Conservation (phyloP, 2,113 vertebrate genomes). For the Numenius arquata region DNA sequence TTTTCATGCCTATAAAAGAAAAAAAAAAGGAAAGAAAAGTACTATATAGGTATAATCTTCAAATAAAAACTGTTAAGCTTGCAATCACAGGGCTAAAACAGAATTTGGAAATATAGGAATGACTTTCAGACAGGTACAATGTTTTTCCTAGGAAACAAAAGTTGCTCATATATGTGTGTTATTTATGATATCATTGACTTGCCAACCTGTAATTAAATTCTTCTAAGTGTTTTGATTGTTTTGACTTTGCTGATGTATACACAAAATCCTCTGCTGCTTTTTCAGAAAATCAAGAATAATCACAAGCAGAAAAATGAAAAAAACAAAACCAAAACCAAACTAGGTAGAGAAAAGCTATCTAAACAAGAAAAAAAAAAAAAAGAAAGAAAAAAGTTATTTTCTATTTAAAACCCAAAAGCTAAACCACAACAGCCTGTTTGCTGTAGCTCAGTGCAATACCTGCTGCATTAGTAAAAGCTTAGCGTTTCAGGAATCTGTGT, state of each 20-base stretch:
- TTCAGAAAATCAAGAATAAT: background rate
- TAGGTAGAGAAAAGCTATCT: background rate
- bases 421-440: background rate
- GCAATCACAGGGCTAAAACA: background rate
- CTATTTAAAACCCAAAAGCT: background rate
- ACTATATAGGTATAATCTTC: background rate
- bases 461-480: background rate
- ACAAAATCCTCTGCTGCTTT: background rate
- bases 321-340: background rate
- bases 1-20: background rate
- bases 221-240: background rate
- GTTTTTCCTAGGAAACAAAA: background rate
- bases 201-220: constrained; percentile 1
- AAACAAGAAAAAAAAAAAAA: background rate
- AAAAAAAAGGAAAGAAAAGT: background rate
- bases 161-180: background rate
- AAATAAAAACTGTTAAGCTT: background rate
- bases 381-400: background rate
- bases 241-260: background rate
- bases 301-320: background rate
- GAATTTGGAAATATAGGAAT: background rate
- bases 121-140: background rate
- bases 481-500: background rate
- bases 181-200: background rate
- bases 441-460: background rate